Percentiles rank a stretch among this genome's conserved stretches.
Evolutionary conservation across 2,888 invertebrate species (phyloP).

Genomic region (Disparrhopalites patrizii): DNA sequence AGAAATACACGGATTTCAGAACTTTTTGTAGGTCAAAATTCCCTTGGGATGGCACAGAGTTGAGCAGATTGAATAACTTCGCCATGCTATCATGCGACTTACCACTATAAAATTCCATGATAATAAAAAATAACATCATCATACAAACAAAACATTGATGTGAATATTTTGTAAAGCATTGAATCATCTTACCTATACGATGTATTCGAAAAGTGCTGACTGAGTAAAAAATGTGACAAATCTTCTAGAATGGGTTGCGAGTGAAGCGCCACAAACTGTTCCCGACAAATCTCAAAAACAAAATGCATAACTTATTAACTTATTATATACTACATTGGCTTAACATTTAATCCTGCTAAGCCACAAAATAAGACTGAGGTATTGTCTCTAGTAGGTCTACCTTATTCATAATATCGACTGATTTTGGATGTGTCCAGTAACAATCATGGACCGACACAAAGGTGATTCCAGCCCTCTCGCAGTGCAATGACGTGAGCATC

Average conservation of each 20-base stretch:
- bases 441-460: conserved; percentile 99
- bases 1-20: conserved; percentile 76
- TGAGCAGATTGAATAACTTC: conserved; percentile 55
- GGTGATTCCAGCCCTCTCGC: conserved; percentile 73
- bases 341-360: no score
- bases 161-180: not conserved
- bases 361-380: no score
- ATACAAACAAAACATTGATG: not conserved
- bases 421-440: conserved; percentile 95
- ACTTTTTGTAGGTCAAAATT: conserved; percentile 72
- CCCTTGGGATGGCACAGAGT: conserved; percentile 68
- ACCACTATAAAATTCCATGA: not conserved
- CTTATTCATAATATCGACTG: conserved; percentile 82
- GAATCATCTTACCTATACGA: not conserved
- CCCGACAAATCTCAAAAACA: conserved; percentile 95
- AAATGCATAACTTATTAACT: no score
- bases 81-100: not conserved
- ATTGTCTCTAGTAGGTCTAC: no score
- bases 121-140: not conserved
- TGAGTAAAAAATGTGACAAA: conserved; percentile 68
- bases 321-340: no score
- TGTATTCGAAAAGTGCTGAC: conserved; percentile 62
- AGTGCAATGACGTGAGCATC: conserved; percentile 95
- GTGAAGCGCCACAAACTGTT: conserved; percentile 96
- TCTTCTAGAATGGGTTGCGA: conserved; percentile 86